Conservation (phyloP, 2,113 vertebrate genomes). For the Campylorhamphus procurvoides region DNA sequence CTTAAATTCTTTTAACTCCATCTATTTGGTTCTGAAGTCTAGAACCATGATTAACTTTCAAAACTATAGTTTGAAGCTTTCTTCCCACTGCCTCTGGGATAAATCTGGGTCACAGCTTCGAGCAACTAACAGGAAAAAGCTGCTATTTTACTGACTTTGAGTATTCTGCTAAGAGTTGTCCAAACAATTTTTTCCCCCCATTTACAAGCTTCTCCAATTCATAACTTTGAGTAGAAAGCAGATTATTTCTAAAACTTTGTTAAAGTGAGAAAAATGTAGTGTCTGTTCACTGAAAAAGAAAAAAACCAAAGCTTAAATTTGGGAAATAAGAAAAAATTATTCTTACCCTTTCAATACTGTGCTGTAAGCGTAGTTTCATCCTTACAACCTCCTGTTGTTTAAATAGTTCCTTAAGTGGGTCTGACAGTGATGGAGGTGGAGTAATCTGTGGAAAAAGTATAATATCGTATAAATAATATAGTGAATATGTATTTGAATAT, state of each 20-base stretch:
- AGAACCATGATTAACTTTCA: not conserved
- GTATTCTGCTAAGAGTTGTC: not conserved
- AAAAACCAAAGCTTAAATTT: not conserved
- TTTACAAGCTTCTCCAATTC: not conserved
- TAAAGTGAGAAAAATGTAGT: not conserved
- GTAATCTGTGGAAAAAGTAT: slow-evolving; percentile 84
- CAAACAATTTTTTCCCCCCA: not conserved
- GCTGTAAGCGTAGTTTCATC: slow-evolving; percentile 96
- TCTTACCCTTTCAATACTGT: slow-evolving; percentile 95
- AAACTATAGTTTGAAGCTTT: not conserved
- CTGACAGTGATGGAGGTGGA: slow-evolving; percentile 93
- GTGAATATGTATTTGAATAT: not conserved
- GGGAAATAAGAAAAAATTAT: not conserved
- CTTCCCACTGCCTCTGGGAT: not conserved
- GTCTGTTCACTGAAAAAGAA: not conserved
- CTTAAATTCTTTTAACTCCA: not conserved
- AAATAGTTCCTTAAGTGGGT: slow-evolving; percentile 97
- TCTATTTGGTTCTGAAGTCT: not conserved
- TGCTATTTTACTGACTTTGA: not conserved
- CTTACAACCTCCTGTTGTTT: slow-evolving; percentile 96
- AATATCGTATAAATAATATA: not conserved
- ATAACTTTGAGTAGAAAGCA: not conserved
- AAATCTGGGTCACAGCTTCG: not conserved
- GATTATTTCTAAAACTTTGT: not conserved
- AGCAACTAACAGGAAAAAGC: not conserved